Conservation (phyloP, 2,888 invertebrate species). For the Yponomeuta plumbellus region DNA sequence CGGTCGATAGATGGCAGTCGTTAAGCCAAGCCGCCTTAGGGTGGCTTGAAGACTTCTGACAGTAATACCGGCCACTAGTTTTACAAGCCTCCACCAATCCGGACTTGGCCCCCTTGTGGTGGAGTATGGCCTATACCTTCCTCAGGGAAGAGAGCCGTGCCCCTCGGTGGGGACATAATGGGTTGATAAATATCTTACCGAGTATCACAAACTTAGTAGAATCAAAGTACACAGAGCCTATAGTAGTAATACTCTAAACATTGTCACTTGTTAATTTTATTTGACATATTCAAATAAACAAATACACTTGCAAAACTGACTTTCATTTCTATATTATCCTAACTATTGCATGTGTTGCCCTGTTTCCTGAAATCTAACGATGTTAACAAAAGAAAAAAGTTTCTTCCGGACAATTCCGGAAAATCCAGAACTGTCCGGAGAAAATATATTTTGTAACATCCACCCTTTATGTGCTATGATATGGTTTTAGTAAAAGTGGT, state of each 20-base stretch:
- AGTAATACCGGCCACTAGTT: too few species aligned
- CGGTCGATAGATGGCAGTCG: too few species aligned
- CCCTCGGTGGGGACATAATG: too few species aligned
- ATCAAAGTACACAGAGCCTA: background rate
- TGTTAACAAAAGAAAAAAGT: too few species aligned
- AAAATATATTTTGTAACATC: background rate
- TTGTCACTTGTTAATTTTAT: background rate
- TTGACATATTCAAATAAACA: slow-evolving; percentile 25
- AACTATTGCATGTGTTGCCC: background rate
- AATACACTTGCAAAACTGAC: slow-evolving; percentile 31
- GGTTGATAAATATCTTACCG: too few species aligned
- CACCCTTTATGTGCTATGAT: background rate
- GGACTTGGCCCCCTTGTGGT: too few species aligned
- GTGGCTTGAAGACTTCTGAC: too few species aligned
- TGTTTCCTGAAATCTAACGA: background rate
- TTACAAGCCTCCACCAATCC: too few species aligned
- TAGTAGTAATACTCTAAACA: background rate
- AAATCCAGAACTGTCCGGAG: background rate
- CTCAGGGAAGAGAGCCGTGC: too few species aligned
- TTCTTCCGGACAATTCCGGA: background rate
- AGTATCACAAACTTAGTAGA: background rate
- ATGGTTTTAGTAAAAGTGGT: too few species aligned
- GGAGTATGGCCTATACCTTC: too few species aligned
- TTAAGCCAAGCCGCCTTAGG: too few species aligned
- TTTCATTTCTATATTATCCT: slow-evolving; percentile 33